These are phyloP conservation scores for Gila robusta DNA, from an alignment of 2,797 vertebrate genomes.

Conservation along the genomic window DNA sequence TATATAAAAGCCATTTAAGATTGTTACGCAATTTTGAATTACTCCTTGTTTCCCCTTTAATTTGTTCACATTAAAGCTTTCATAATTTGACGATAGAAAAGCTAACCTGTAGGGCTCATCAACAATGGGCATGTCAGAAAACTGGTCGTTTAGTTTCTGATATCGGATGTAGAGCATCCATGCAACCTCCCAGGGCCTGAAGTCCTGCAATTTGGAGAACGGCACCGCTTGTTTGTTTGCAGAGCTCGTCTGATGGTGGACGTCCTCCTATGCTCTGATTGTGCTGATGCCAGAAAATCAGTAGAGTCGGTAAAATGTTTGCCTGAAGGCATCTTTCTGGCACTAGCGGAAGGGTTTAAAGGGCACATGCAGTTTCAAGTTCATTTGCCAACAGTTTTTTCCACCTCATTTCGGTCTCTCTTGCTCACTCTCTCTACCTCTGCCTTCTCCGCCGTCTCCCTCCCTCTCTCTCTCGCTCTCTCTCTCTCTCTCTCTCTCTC, in stretches of 20 bases:
- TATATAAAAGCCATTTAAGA: neutral
- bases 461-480: neutral
- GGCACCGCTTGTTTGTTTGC: constrained; percentile 45
- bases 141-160: constrained; percentile 3
- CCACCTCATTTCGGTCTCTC: neutral
- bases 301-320: constrained; percentile 51
- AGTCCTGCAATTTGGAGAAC: constrained; percentile 31
- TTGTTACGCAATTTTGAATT: constrained; percentile 11
- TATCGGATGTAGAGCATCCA: constrained; percentile 30
- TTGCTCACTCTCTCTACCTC: neutral
- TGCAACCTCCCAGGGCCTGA: constrained; percentile 10
- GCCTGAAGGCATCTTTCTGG: constrained; percentile 42
- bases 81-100: constrained; percentile 26
- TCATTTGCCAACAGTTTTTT: constrained; percentile 21
- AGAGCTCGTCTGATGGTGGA: constrained; percentile 46
- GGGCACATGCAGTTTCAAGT: constrained; percentile 47
- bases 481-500: too few species aligned
- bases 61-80: constrained; percentile 25
- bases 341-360: constrained; percentile 26
- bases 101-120: constrained; percentile 11
- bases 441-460: too few species aligned
- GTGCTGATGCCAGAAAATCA: constrained; percentile 52
- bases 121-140: constrained; percentile 15
- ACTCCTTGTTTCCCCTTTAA: neutral
- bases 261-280: constrained; percentile 52